A percentile compares a stretch with the other conserved stretches of the same genome.
These are phyloP conservation scores for Leguminivora glycinivorella DNA, from an alignment of 1,140 invertebrate species.

Conservation along the genomic window DNA sequence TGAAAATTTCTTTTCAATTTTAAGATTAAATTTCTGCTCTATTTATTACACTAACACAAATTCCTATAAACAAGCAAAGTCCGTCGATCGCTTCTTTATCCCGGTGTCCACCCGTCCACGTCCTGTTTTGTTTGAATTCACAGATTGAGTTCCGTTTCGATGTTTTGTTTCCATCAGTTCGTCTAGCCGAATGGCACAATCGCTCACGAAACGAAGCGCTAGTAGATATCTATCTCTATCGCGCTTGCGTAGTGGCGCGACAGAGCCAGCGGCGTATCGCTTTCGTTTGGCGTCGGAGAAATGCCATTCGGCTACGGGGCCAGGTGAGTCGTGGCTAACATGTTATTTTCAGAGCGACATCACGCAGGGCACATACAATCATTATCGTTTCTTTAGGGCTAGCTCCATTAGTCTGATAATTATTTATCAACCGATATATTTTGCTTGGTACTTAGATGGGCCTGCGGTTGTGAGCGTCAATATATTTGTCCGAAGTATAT, in stretches of 20 bases:
- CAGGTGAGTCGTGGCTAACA: conserved; percentile 19
- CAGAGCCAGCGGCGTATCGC: too few species aligned
- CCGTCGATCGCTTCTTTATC: conserved; percentile 40
- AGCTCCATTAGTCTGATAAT: conserved; percentile 51
- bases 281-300: too few species aligned
- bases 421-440: conserved; percentile 66
- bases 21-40: conserved; percentile 40
- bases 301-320: too few species aligned
- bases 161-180: conserved; percentile 22
- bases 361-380: conserved; percentile 9
- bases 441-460: conserved; percentile 86
- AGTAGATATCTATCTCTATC: too few species aligned
- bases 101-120: conserved; percentile 3
- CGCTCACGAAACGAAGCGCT: too few species aligned
- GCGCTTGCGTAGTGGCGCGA: too few species aligned
- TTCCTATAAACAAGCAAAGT: conserved; percentile 69
- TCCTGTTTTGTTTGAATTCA: conserved; percentile 24
- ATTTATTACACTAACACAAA: conserved; percentile 69
- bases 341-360: conserved; percentile 22
- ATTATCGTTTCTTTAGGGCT: conserved; percentile 48
- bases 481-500: conserved; percentile 98
- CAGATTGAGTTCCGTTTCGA: conserved; percentile 21
- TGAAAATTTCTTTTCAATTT: conserved; percentile 23
- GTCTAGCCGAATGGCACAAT: too few species aligned
- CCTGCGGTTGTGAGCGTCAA: conserved; percentile 95